Evolutionary conservation across 2,797 vertebrate species (phyloP), one percentile per base, ranked within the genome.

Genomic region (Okamejei kenojei): DNA sequence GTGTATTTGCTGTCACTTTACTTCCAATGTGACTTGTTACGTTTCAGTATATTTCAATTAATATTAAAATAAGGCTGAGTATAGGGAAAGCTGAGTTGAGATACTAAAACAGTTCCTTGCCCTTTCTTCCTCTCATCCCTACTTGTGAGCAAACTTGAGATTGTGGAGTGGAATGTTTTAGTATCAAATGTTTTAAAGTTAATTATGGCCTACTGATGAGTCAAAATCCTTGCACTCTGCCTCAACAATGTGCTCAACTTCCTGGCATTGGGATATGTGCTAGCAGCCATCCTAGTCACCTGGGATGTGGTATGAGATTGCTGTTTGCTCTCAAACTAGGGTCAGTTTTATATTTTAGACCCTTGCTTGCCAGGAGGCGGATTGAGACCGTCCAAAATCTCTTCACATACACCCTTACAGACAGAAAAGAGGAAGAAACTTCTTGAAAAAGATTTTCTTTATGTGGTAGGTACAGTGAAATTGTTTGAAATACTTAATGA

Each of bases 301-400:
- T 65, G 61, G n/a, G 19, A 88, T 73, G 71, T 73, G 71, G 71
- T 23, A 88, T 68, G 78, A 79, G 84, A 68, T 88, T 35, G 54
- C 54, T 10, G 17, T 88, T 19, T 32, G 29, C n/a, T 88, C n/a
- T 88, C 61, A 88, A 65, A 88, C n/a, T 88, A 88, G 84, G 84
- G n/a, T 88, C 61, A 88, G 84, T 68, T 88, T 88, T 88, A 88
- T 68, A 63, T 88, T 88, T 65, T 65, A 88, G 61, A 88, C 61
- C 61, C 61, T 68, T 88, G 29, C 29, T 65, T 65, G 29, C 58
- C 61, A 88, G 61, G 84, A 88, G 17, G 35, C 65, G 61, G 84
- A 88, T 68, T 88, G 84, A 63, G n/a, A 21, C n/a, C 68, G n/a
- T 68, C 82, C 61, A 84, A 65, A 86, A 13, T 86, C 82, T 86